Conservation (phyloP, 1,140 invertebrate species). For the Zaprionus lachaisei region DNA sequence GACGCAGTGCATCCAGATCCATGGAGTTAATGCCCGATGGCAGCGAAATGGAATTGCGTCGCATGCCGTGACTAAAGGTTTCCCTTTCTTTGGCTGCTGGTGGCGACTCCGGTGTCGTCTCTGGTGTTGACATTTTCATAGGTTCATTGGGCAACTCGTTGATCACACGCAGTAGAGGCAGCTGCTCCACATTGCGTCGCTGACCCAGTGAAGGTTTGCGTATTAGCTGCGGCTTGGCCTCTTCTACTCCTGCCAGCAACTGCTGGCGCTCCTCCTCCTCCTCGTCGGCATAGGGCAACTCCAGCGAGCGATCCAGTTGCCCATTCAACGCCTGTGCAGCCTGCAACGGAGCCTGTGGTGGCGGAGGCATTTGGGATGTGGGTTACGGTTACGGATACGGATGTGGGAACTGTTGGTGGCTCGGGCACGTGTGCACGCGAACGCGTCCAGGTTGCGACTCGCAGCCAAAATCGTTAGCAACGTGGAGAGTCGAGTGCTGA, state of each 20-base stretch:
- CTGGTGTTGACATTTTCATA: background rate
- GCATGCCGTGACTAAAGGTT: slow-evolving; percentile 55
- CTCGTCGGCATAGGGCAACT: slow-evolving; percentile 48
- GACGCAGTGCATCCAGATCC: slow-evolving; percentile 70
- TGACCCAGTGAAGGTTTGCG: slow-evolving; percentile 52
- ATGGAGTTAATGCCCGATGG: slow-evolving; percentile 77
- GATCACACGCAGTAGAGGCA: slow-evolving; percentile 48
- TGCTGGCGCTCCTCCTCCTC: background rate
- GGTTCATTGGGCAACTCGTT: slow-evolving; percentile 39
- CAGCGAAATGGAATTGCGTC: slow-evolving; percentile 79
- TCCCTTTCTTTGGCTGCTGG: slow-evolving; percentile 13
- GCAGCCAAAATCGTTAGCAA: slow-evolving; percentile 13
- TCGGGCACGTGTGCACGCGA: slow-evolving; percentile 39
- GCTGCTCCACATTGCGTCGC: slow-evolving; percentile 58
- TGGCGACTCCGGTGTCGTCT: slow-evolving; percentile 14
- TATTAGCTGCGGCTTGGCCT: background rate
- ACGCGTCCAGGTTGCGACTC: slow-evolving; percentile 44
- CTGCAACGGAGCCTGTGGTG: slow-evolving; percentile 12
- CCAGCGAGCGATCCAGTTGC: slow-evolving; percentile 34
- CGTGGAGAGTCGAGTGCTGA: slow-evolving; percentile 9
- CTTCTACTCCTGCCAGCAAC: background rate
- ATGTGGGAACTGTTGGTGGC: background rate
- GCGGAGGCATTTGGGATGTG: slow-evolving; percentile 20
- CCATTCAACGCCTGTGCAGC: slow-evolving; percentile 63
- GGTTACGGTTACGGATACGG: background rate